Base-by-base conservation (phyloP, 2,888 invertebrate species). In the Phasia obesa region DNA sequence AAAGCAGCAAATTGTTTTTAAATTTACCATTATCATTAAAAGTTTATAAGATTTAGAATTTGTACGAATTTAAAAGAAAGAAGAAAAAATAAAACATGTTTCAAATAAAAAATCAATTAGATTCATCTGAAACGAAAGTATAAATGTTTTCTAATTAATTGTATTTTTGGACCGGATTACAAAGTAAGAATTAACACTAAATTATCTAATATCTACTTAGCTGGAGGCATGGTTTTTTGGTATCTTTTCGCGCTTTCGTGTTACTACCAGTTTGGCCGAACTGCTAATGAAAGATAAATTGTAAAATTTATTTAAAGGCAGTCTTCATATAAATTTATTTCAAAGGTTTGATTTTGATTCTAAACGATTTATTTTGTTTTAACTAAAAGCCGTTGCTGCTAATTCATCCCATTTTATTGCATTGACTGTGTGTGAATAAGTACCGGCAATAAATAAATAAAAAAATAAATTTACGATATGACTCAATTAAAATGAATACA, bases 251-350 rank as follows among this genome's bases (percentile, higher is more conserved):
- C 15, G 15, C 17, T 60, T 57, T 59, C 35, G 35, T 25, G n/a
- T 53, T 75, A 64, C 70, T 42, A 81, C 65, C 57, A n/a, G 75
- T 75, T 65, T 60, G 21, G 23, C 9, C n/a, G 7, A 44, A 11
- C 15, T 31, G 11, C 11, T n/a, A 21, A 4, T 64, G 7, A 57
- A 47, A 31, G 15, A 47, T 13, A 59, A 59, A 49, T 47, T 70
- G 47, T 70, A 70, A 49, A 23, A 23, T 47, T 62, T 11, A 25
- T 55, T 5, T 21, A 38, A 13, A 11, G 38, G 11, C 17, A 25
- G 23, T 9, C 17, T 57, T 59, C 17, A 21, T 55, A 15, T 53
- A 21, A 57, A 64, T 64, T 57, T 13, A 23, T 23, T 44, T 44
- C 2, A 35, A 11, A 13, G 23, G 31, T 47, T 47, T 35, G 4